Evolutionary conservation across 2,888 invertebrate species (phyloP).

Genomic region (Eupeodes latifasciatus): DNA sequence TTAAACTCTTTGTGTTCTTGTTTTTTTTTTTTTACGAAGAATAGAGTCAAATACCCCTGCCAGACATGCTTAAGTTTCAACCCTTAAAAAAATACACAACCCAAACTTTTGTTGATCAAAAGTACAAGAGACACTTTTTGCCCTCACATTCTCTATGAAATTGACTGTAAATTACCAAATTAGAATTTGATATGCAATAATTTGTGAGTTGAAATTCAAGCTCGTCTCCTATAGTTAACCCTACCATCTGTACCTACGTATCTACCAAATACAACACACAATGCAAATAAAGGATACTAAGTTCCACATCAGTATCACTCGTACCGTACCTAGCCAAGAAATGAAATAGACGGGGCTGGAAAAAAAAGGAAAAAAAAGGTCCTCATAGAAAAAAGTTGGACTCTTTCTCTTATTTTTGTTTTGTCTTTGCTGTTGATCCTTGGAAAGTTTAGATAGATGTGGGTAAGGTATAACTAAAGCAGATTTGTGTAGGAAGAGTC

Average conservation of each 20-base stretch:
- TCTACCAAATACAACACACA: neutral
- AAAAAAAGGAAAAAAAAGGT: neutral
- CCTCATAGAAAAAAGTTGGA: constrained; percentile 1
- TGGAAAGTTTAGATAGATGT: neutral
- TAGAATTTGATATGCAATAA: constrained; percentile 27
- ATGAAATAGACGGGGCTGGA: neutral
- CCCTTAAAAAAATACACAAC: neutral
- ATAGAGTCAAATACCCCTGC: neutral
- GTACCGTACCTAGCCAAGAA: neutral
- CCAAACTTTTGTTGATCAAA: neutral
- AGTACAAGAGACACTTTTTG: neutral
- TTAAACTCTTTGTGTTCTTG: neutral
- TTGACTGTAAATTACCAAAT: constrained; percentile 33
- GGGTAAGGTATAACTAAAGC: neutral
- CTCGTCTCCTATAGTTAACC: neutral
- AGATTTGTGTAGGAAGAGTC: neutral
- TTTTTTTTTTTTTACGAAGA: neutral
- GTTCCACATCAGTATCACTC: constrained; percentile 6
- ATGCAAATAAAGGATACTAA: neutral
- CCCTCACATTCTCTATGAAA: neutral
- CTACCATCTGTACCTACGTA: neutral
- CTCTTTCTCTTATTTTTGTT: neutral
- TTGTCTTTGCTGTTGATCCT: neutral
- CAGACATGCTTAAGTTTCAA: neutral
- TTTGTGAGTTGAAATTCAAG: constrained; percentile 8